phyloP scores from a whole-genome alignment of 2,797 vertebrate genomes.

The Crax fasciolata region DNA sequence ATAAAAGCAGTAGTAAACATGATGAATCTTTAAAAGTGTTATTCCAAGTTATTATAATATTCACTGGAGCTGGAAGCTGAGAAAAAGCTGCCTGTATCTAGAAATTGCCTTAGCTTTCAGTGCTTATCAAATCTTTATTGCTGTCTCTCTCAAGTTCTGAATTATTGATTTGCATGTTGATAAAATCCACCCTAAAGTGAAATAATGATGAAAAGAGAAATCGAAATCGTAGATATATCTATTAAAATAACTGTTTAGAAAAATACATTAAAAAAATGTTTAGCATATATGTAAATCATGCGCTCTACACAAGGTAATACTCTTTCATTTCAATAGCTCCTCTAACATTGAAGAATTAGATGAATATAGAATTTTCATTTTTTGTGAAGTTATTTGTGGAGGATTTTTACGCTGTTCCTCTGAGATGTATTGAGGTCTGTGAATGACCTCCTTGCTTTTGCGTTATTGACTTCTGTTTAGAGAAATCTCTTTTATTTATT shows the following conservation, averaged over 20 bases:
- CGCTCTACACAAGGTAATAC: background rate
- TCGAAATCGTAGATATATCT: conserved; percentile 63
- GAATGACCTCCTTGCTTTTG: background rate
- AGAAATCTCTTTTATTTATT: background rate
- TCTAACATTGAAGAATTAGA: background rate
- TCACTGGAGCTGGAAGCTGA: background rate
- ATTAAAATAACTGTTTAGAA: conserved; percentile 56
- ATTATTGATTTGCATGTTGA: conserved; percentile 66
- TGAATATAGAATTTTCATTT: background rate
- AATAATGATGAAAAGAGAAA: conserved; percentile 44
- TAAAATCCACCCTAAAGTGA: conserved; percentile 53
- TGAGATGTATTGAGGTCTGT: background rate
- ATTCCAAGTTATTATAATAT: conserved; percentile 24
- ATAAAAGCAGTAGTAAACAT: background rate
- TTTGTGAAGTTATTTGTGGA: background rate
- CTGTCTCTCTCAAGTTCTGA: conserved; percentile 43
- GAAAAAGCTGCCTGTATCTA: background rate
- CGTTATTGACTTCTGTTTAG: background rate
- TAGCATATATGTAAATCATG: conserved; percentile 19
- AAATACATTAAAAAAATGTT: conserved; percentile 33
- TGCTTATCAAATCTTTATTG: conserved; percentile 48
- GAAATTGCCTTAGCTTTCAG: background rate
- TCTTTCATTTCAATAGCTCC: background rate
- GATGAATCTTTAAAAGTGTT: conserved; percentile 10
- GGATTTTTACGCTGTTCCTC: background rate